Base-by-base conservation (phyloP, 2,888 invertebrate species). In the Tinea pellionella region DNA sequence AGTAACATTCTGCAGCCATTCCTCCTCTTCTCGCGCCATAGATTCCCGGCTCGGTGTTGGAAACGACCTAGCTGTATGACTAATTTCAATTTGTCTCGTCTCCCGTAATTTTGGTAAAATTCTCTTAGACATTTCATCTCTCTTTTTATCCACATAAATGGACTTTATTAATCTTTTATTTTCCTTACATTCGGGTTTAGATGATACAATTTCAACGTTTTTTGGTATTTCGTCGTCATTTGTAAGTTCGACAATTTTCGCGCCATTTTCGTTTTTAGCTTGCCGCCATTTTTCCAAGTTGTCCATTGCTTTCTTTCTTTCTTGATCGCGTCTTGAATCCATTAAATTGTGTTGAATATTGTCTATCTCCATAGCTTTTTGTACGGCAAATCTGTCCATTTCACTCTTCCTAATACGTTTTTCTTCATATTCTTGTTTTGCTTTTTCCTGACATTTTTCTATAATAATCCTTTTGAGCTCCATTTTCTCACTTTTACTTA, bases 21-120 rank as follows among this genome's bases (percentile, higher is more conserved):
- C 91, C 65, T 93, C 90, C 75, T 96, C 96, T 70, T 93, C 91
- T 0, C 86, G 78, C 13, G 89, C 85, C 58, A 87, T 85, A 0
- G 94, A 94, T 74, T 95, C 94, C 63, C 96, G 84, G 59, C 92
- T 92, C 0, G 96, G 96, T 0, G 96, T 96, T 0, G 94, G 93
- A 72, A 96, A 95, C 18, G 89, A 89, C 61, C 96, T 86, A 9
- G 91, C 90, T 0, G 95, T 94, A 70, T 95, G 95, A 30, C 81
- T 89, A 9, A 95, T 89, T 64, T 89, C 85, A 59, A 96, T 88
- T 42, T 84, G 86, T 7, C 88, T 89, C 19, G 77, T 72, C 66
- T 88, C 78, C 65, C 95, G 88, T 11, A 91, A 84, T 61, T 80
- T 78, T 2, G 92, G 92, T 59, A 90, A 65, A 15, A 85, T 76